Base-by-base conservation (phyloP, 2,888 invertebrate genomes). In the Lissocephala sabroskyi region DNA sequence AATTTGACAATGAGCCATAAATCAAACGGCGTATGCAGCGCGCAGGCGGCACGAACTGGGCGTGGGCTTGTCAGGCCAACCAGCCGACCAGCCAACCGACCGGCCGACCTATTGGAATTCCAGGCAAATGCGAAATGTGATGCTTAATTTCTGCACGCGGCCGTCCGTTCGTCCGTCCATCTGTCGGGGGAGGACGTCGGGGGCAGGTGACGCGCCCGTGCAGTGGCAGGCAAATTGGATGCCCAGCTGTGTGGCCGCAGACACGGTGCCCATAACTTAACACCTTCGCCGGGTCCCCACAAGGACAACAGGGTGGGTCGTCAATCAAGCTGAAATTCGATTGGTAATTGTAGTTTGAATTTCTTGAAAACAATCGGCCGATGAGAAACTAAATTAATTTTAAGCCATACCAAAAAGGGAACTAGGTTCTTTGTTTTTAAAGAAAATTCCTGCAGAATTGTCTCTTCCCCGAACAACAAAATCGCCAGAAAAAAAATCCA, bases 1-100 rank as follows among this genome's bases (percentile, higher is more conserved):
- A 83, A 82, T 83, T 81, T 82, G 84, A 82, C 82, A 83, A 76
- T 74, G 68, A 65, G 77, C 80, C 66, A 82, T 82, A 82, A 82
- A 83, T 82, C 84, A 82, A 80, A 77, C 61, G 33, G 55, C 48
- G 54, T 58, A n/a, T n/a, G n/a, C n/a, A 54, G 44, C 47, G 59
- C 52, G 51, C 57, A 49, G 57, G 52, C 56, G 55, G 55, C 58
- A 41, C 43, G 37, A 59, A 57, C 70, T 52, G 55, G 70, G 68
- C 60, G 67, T 71, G 66, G 23, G 23, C 4, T 35, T 45, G 41
- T 44, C 55, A 55, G 41, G 23, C 40, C 23, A 43, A 33, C 26
- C n/a, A n/a, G n/a, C 35, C 3, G n/a, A 41, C 26, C 16, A 36
- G 26, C n/a, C 28, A 30, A 36, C n/a, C 32, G 14, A 42, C n/a